Conservation (phyloP, 2,888 invertebrate species). For the Chrysolina americana region DNA sequence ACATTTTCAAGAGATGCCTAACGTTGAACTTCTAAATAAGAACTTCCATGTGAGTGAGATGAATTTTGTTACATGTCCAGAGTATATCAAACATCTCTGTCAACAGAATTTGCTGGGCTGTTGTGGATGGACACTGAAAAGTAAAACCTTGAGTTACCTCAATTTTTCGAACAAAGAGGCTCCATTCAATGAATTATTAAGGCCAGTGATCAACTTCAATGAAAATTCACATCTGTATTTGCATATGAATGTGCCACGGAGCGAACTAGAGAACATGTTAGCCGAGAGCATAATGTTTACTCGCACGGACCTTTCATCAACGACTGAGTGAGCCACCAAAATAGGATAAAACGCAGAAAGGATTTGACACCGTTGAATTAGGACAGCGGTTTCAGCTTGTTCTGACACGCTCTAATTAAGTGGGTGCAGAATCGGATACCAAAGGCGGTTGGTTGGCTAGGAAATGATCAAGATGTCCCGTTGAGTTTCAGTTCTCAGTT, state of each 20-base stretch:
- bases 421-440: not conserved
- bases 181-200: not conserved
- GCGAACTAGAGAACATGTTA: not conserved
- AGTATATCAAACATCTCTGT: too few species aligned
- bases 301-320: not conserved
- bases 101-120: too few species aligned
- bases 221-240: not conserved
- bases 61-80: too few species aligned
- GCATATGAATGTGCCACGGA: constrained; percentile 6
- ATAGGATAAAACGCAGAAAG: not conserved
- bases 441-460: not conserved
- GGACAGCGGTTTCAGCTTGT: constrained; percentile 6
- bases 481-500: too few species aligned
- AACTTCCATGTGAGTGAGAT: too few species aligned
- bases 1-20: too few species aligned
- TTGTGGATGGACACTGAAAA: too few species aligned
- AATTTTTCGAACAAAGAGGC: not conserved
- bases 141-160: not conserved
- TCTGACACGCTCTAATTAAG: constrained; percentile 3
- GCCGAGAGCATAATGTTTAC: constrained; percentile 2
- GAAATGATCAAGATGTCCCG: too few species aligned
- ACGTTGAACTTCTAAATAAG: too few species aligned
- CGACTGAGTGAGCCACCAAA: not conserved
- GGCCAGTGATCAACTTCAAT: constrained; percentile 1
- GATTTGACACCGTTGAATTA: constrained; percentile 7